Evolutionary conservation across 2,797 vertebrate genomes (phyloP).

Genomic region (Tauraco hartlaubi): DNA sequence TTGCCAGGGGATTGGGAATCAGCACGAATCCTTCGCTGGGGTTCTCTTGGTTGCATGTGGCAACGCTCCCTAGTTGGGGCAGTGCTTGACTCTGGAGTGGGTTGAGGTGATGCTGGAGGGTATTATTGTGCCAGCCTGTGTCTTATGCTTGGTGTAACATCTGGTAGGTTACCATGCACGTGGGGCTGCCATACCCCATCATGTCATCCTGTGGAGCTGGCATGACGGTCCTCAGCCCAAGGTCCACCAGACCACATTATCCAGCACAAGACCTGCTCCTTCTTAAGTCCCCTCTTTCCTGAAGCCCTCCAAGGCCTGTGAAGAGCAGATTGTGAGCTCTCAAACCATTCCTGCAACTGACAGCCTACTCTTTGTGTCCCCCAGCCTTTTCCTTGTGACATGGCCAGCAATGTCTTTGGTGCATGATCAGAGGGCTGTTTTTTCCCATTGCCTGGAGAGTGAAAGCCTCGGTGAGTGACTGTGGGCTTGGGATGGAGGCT

Average conservation of each 20-base stretch:
- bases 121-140: not conserved
- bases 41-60: fast-evolving
- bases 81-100: not conserved
- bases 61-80: not conserved
- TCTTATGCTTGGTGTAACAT: not conserved
- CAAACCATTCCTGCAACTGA: not conserved
- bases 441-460: not conserved
- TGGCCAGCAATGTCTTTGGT: not conserved
- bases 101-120: not conserved
- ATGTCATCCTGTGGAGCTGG: not conserved
- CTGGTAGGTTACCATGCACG: fast-evolving
- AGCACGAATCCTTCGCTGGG: fast-evolving
- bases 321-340: not conserved
- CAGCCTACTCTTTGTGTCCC: not conserved
- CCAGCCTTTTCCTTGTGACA: not conserved
- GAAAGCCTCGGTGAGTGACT: not conserved
- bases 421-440: not conserved
- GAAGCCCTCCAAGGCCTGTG: not conserved
- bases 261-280: not conserved
- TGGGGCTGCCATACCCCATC: not conserved
- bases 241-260: not conserved
- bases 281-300: not conserved
- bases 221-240: not conserved
- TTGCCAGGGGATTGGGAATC: not conserved
- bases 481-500: not conserved